phyloP scores from a whole-genome alignment of 2,113 vertebrate species.

The Eubucco bourcierii region DNA sequence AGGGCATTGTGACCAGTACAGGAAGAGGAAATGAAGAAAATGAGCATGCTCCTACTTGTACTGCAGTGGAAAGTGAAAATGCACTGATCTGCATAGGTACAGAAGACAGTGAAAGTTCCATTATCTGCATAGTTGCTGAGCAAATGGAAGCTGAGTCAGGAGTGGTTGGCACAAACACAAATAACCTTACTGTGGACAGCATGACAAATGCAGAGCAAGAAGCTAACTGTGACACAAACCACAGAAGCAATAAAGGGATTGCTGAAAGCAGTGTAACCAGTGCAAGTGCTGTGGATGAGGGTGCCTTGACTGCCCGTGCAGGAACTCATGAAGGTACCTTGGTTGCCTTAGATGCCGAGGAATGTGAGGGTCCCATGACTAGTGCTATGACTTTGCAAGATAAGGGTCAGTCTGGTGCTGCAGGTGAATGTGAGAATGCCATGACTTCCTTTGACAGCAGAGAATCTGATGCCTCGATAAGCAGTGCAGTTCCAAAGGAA shows the following conservation, averaged over 20 bases:
- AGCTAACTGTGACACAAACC: background rate
- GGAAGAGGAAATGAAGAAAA: conserved; percentile 78
- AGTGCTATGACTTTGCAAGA: conserved; percentile 55
- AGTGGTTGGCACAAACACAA: background rate
- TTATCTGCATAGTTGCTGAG: conserved; percentile 43
- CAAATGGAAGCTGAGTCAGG: conserved; percentile 60
- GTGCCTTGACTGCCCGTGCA: background rate
- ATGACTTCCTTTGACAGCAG: background rate
- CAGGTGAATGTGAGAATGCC: background rate
- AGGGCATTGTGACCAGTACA: conserved; percentile 79
- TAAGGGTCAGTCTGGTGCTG: background rate
- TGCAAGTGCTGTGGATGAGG: conserved; percentile 16
- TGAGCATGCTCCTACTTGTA: conserved; percentile 66
- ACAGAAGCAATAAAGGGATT: conserved; percentile 65
- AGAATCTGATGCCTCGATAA: conserved; percentile 34
- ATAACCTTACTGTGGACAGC: conserved; percentile 52
- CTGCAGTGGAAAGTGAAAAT: conserved; percentile 59
- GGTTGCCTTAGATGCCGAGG: conserved; percentile 27
- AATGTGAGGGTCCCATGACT: conserved; percentile 63
- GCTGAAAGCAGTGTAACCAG: conserved; percentile 78
- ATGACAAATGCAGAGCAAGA: conserved; percentile 16
- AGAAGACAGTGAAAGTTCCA: conserved; percentile 39
- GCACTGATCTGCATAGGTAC: conserved; percentile 42
- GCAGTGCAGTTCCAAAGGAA: background rate
- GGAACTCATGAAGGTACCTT: background rate